phyloP scores from a whole-genome alignment of 1,140 invertebrate species.

The Heliconius melpomene region DNA sequence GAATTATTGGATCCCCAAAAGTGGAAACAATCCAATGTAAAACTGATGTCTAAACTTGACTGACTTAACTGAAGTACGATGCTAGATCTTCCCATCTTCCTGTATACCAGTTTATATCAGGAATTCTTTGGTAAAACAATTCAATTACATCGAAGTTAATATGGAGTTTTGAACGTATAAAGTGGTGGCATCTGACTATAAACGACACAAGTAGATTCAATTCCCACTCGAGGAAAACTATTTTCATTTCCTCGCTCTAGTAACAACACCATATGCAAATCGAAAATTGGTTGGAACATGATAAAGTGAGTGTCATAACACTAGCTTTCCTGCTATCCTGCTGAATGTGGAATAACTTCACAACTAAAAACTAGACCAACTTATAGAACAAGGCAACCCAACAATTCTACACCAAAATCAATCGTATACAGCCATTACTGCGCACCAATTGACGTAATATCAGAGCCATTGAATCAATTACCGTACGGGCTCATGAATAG shows the following conservation, averaged over 20 bases:
- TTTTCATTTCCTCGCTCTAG: too few species aligned
- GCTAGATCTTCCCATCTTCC: not conserved
- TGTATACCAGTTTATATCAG: not conserved
- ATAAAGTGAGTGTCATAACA: too few species aligned
- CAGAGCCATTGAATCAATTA: constrained; percentile 11
- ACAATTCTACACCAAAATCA: not conserved
- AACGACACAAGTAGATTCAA: not conserved
- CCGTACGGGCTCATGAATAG: not conserved
- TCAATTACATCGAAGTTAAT: not conserved
- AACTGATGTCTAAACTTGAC: too few species aligned
- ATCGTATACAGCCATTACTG: not conserved
- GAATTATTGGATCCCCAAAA: too few species aligned
- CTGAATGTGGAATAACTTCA: not conserved
- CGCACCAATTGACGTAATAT: constrained; percentile 4
- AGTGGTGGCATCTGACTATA: too few species aligned
- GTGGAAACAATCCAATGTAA: too few species aligned
- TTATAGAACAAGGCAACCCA: not conserved
- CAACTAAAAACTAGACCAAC: not conserved
- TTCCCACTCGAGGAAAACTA: too few species aligned
- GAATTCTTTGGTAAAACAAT: not conserved
- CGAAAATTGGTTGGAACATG: too few species aligned
- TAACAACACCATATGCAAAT: too few species aligned
- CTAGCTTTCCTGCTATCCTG: too few species aligned
- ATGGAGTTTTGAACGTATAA: not conserved
- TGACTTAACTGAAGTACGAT: too few species aligned